Evolutionary conservation across 2,888 invertebrate genomes (phyloP), one percentile per base, ranked within the genome.

Genomic region (Zele albiditarsus): DNA sequence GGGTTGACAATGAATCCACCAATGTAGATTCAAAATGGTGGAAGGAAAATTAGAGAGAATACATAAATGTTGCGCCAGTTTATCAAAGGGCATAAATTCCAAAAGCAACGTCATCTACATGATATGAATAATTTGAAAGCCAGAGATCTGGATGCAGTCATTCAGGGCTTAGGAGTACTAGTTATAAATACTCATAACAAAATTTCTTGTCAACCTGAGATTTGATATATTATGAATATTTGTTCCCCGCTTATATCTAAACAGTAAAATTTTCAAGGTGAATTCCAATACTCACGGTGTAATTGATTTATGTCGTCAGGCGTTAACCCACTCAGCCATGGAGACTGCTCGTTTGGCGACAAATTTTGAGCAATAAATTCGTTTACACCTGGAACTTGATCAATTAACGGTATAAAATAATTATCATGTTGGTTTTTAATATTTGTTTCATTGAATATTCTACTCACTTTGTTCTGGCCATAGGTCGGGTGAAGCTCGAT

Each of bases 401-500:
- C 81, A 82, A 81, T 82, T 77, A 79, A 82, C 82, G 78, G 75
- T 79, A 81, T 80, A 79, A 81, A 80, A 79, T 74, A 79, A 77
- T 71, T 79, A 78, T 71, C 67, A 73, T 80, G 75, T 53, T 53
- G 3, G 53, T 74, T 74, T 73, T 66, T 67, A 65, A 49, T 49
- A 71, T 10, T 33, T 66, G 78, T 25, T 58, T 25, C 10, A 31
- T 60, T 25, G n/a, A 69, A 42, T 28, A 68, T 79, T 75, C 71
- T 73, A 91, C 94, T 93, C 92, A 97, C 97, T 95, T 91, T 96
- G 95, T 90, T 98, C 97, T 28, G 98, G 98, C 98, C 98, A 98
- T 84, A 98, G 90, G 88, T 98, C 97, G 42, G 98, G 98, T 2
- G 98, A 98, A n/a, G 96, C 94, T 82, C 98, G 92, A 90, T 97